Evolutionary conservation across 2,113 vertebrate species (phyloP), one percentile per base, ranked within the genome.

Genomic region (Ia io): DNA sequence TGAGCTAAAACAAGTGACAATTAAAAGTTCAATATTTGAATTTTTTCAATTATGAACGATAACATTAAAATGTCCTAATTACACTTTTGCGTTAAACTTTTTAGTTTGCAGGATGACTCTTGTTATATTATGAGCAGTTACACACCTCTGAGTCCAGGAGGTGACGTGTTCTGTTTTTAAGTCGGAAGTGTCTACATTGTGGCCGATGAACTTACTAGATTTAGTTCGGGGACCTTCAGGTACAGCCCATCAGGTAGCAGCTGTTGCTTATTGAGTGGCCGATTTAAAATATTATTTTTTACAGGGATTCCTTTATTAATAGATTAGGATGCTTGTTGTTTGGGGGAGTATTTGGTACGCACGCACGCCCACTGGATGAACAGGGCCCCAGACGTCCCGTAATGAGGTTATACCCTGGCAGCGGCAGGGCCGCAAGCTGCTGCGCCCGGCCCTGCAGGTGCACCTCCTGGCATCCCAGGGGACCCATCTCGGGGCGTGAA

Each of bases 211-310:
- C 67, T 61, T 30, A 47, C 5, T 32, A 37, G 9, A 13, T 53
- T 74, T 90, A 69, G 85, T 95, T 63, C 61, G 12, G 63, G 53
- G 35, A 20, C 20, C 28, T 4, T 30, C 56, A 65, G 49, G 44
- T 28, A 42, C n/a, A 77, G 80, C 42, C 65, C 20, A 78, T 30
- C 35, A 82, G 56, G 42, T 1, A 71, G 59, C 47, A 76, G 76
- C 22, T 67, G 49, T 18, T 76, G 73, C 23, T 95, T 86, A 70
- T 32, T 92, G 40, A 77, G 91, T 47, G 70, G 32, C 47, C 71
- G 40, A 80, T 56, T 69, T 86, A 69, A 85, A 84, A 76, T 92
- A 74, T n/a, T 90, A 37, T 73, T 71, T 79, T 88, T 86, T 42
- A 61, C 22, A 71, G 51, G 3, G 13, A 53, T 76, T 84, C 20